phyloP scores from a whole-genome alignment of 1,140 invertebrate genomes.

The Dysdera silvatica region DNA sequence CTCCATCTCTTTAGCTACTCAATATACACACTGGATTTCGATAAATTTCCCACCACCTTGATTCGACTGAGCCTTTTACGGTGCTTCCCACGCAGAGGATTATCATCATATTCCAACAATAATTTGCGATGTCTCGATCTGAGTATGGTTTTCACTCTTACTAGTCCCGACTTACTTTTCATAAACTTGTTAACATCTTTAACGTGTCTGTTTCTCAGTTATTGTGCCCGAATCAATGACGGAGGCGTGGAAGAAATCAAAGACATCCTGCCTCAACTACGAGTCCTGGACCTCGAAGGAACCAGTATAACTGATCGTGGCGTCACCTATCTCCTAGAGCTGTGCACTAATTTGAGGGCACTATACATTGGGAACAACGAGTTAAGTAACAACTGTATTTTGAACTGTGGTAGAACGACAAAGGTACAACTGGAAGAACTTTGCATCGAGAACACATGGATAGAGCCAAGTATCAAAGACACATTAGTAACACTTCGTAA shows the following conservation, averaged over 20 bases:
- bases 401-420: no score
- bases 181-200: not conserved
- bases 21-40: not conserved
- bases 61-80: slow-evolving; percentile 7
- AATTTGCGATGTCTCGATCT: not conserved
- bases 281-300: slow-evolving; percentile 21
- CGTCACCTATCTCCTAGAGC: not conserved
- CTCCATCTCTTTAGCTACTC: slow-evolving; percentile 4
- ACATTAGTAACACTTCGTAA: no score
- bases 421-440: no score
- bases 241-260: slow-evolving; percentile 14
- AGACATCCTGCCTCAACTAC: slow-evolving; percentile 6
- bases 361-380: slow-evolving; percentile 14
- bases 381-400: no score
- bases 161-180: slow-evolving; percentile 10
- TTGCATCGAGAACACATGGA: no score
- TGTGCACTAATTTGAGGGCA: slow-evolving; percentile 10
- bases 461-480: no score
- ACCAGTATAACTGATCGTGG: slow-evolving; percentile 21
- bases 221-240: slow-evolving; percentile 15
- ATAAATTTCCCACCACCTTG: slow-evolving; percentile 5
- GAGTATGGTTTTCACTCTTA: slow-evolving; percentile 7
- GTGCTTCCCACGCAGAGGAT: not conserved
- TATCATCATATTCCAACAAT: not conserved
- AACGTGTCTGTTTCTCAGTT: slow-evolving; percentile 1